Conservation (phyloP, 2,113 vertebrate genomes). For the Morphnarchus princeps region DNA sequence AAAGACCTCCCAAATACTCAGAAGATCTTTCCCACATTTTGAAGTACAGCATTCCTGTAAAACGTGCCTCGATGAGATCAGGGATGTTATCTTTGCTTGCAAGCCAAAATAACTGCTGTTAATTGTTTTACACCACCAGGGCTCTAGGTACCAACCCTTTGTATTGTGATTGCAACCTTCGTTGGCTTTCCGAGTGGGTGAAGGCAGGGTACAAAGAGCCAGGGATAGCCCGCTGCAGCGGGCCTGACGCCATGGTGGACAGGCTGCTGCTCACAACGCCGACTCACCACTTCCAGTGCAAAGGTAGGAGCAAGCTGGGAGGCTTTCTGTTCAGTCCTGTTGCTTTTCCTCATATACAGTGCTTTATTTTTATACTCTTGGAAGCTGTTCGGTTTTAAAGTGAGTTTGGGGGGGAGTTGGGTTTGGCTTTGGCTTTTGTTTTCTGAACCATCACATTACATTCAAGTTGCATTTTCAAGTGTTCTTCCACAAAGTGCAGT, state of each 20-base stretch:
- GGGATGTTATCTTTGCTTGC: neutral
- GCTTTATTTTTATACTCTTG: accelerated
- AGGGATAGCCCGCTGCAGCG: constrained; percentile 93
- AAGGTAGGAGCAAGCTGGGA: constrained; percentile 73
- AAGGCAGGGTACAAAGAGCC: constrained; percentile 97
- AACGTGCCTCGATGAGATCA: accelerated
- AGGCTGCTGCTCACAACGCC: constrained; percentile 94
- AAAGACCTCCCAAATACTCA: neutral
- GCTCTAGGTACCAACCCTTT: constrained; percentile 95
- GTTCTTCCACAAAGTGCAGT: neutral
- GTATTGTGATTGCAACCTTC: constrained; percentile 92
- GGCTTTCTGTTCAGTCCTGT: neutral
- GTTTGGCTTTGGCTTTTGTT: neutral
- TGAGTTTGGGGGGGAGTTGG: accelerated
- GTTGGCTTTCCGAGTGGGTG: constrained; percentile 98
- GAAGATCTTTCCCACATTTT: neutral
- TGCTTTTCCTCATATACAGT: neutral
- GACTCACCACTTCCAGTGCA: constrained; percentile 92
- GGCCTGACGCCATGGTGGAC: constrained; percentile 91
- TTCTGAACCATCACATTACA: accelerated
- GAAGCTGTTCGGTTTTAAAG: neutral
- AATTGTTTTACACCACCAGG: constrained; percentile 57
- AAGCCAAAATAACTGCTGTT: neutral
- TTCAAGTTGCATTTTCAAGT: neutral
- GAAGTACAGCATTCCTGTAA: neutral